Evolutionary conservation across 2,888 invertebrate species (phyloP).

Genomic region (Rhingia rostrata): DNA sequence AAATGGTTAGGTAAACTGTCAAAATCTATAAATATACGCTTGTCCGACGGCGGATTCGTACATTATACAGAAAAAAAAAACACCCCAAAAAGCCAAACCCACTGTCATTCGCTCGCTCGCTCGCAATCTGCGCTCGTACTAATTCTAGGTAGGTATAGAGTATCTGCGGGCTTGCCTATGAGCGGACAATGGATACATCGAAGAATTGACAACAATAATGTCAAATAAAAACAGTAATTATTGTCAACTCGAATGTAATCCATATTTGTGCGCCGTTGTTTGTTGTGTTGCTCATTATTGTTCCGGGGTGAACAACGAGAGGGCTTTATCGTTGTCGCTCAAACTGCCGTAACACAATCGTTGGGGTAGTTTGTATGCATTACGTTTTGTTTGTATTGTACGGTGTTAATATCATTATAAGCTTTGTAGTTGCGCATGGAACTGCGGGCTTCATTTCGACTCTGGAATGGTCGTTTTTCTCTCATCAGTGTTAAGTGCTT

Average conservation of each 20-base stretch:
- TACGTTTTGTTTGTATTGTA: constrained; percentile 68
- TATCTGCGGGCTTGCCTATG: constrained; percentile 47
- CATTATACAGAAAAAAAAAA: constrained; percentile 27
- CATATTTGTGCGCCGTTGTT: constrained; percentile 66
- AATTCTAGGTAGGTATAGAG: constrained; percentile 2
- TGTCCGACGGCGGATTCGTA: constrained; percentile 38
- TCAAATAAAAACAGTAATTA: constrained; percentile 75
- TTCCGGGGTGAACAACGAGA: constrained; percentile 65
- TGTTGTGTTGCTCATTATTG: constrained; percentile 68
- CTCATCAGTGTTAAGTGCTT: constrained; percentile 72
- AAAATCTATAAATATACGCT: constrained; percentile 70
- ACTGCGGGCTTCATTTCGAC: constrained; percentile 66
- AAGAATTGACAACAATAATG: constrained; percentile 74
- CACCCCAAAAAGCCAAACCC: constrained; percentile 57
- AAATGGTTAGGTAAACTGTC: constrained; percentile 75
- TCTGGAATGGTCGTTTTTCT: constrained; percentile 58
- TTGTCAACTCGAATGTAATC: constrained; percentile 73
- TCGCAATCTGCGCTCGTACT: constrained; percentile 24
- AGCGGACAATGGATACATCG: constrained; percentile 60
- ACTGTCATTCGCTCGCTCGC: constrained; percentile 44
- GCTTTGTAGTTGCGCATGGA: constrained; percentile 73
- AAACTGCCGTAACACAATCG: constrained; percentile 28
- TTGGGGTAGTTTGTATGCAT: constrained; percentile 37
- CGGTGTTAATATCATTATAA: constrained; percentile 73
- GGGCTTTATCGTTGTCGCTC: constrained; percentile 59